Percentiles rank a stretch among this genome's conserved stretches.
Evolutionary conservation across 2,797 vertebrate species (phyloP).

Genomic region (Hirundo rustica): DNA sequence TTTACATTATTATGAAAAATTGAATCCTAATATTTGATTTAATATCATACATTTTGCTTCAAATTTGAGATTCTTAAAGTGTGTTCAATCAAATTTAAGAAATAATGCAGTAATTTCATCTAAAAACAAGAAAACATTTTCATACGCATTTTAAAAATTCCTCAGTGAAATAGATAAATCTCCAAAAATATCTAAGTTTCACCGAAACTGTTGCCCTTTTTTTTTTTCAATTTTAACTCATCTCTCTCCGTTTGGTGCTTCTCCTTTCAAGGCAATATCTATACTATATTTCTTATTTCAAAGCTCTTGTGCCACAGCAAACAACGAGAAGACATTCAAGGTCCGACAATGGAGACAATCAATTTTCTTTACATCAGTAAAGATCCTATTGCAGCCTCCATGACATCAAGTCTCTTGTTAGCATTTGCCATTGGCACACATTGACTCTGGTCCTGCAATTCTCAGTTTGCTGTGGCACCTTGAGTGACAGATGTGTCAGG

Average conservation of each 20-base stretch:
- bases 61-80: neutral
- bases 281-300: neutral
- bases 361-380: neutral
- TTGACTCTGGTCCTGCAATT: neutral
- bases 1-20: neutral
- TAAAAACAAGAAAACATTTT: neutral
- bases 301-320: neutral
- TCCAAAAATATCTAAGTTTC: neutral
- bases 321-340: neutral
- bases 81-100: neutral
- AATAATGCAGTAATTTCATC: neutral
- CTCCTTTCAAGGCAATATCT: neutral
- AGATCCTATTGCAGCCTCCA: neutral
- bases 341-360: neutral
- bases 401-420: neutral
- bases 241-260: neutral
- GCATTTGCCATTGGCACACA: neutral
- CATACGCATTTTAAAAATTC: accelerated
- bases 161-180: neutral
- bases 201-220: neutral
- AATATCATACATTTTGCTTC: neutral
- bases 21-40: neutral
- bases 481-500: neutral
- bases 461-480: neutral
- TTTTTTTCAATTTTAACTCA: neutral